Percentiles rank a stretch among this genome's conserved stretches.
Evolutionary conservation across 2,888 invertebrate genomes (phyloP).

Genomic region (Mallateleia sp.): DNA sequence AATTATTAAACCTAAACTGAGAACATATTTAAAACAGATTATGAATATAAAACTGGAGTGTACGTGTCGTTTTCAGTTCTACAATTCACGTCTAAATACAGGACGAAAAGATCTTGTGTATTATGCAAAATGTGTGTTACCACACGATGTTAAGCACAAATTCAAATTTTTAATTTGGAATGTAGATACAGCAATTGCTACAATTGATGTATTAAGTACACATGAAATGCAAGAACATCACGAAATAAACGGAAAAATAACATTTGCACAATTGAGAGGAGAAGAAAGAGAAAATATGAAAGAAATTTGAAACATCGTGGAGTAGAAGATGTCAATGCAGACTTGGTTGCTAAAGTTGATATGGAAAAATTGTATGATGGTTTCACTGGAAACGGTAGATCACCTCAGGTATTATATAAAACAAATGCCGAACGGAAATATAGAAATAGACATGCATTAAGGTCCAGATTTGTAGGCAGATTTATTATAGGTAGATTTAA

Average conservation of each 20-base stretch:
- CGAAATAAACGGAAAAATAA: not conserved
- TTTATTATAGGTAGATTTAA: no score
- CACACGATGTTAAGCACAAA: not conserved
- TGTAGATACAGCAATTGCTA: not conserved
- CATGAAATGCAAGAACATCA: not conserved
- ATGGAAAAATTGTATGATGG: constrained; percentile 24
- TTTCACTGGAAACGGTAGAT: not conserved
- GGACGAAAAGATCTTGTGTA: no score
- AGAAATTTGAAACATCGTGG: constrained; percentile 6
- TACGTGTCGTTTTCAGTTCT: no score
- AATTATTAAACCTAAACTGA: no score
- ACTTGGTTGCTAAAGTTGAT: not conserved
- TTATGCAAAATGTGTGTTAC: constrained; percentile 11
- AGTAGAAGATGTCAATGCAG: not conserved
- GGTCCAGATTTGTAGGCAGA: no score
- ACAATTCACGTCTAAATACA: no score
- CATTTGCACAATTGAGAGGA: constrained; percentile 10
- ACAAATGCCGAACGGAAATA: constrained; percentile 19
- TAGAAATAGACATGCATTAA: not conserved
- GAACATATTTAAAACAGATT: no score
- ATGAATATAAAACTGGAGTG: no score
- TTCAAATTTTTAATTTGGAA: constrained; percentile 35
- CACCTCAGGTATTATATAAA: not conserved
- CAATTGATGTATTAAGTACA: constrained; percentile 5
- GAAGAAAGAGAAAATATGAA: constrained; percentile 27